Evolutionary conservation across 1,140 invertebrate genomes (phyloP), one percentile per base, ranked within the genome.

Genomic region (Antheraea pernyi): DNA sequence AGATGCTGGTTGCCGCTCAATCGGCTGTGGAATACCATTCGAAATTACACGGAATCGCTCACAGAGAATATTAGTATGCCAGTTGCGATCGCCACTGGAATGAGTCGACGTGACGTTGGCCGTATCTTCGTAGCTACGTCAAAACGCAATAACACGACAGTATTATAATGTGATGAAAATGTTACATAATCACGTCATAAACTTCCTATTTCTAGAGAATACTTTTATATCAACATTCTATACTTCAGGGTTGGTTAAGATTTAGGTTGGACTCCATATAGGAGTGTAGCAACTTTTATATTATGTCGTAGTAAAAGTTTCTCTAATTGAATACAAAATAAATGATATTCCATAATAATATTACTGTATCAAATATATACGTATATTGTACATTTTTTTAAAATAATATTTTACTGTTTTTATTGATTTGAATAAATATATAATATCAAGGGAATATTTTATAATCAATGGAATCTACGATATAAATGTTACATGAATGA

Each of bases 51-150:
- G 85, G 82, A 85, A 85, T 89, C 81, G 80, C 82, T 91, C 81
- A 80, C 80, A 79, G 77, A 71, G 74, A 82, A 79, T 85, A 91
- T 91, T 91, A 90, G 86, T 90, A 91, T 91, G 89, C 89, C 80
- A 78, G 61, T 70, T 77, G 73, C 81, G 84, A 80, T 75, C 82
- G 82, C 84, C 86, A 77, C 80, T 84, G 89, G 88, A 91, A 90
- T 91, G 86, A 88, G 78, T 80, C 79, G 83, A 85, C 82, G 84
- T 88, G 82, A 86, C 82, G 83, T 76, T 77, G 70, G 68, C 72
- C 79, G 77, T 78, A 76, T 82, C 76, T 76, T 76, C 76, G 78
- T 75, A 77, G 78, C 80, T 80, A 82, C 80, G 78, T 84, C 83
- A 83, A 88, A 85, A 84, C 83, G 83, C 80, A 88, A 81, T 83